Evolutionary conservation across 1,140 invertebrate species (phyloP).

Genomic region (Drosophila nigrodunni): DNA sequence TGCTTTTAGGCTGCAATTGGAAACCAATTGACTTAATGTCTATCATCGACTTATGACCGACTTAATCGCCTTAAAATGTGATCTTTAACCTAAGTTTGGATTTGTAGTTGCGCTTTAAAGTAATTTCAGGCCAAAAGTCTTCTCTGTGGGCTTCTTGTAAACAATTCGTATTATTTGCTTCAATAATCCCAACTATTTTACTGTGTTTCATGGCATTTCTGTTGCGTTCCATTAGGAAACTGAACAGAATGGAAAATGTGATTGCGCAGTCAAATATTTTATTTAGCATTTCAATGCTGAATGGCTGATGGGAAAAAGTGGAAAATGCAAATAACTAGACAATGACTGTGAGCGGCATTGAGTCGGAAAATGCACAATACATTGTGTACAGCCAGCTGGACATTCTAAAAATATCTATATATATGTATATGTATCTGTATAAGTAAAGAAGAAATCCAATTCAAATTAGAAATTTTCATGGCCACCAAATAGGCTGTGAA

Average conservation of each 20-base stretch:
- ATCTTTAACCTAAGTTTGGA: constrained; percentile 12
- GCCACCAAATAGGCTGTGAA: constrained; percentile 10
- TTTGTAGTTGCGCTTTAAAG: constrained; percentile 5
- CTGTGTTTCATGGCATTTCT: too few species aligned
- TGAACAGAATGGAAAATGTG: constrained; percentile 12
- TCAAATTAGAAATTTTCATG: constrained; percentile 21
- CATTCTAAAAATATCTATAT: constrained; percentile 13
- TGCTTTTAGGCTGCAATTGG: constrained; percentile 28
- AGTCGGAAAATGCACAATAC: constrained; percentile 45
- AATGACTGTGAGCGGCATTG: constrained; percentile 20
- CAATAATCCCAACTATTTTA: constrained; percentile 24
- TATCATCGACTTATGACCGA: constrained; percentile 24
- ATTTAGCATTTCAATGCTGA: constrained; percentile 24
- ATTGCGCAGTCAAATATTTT: constrained; percentile 8
- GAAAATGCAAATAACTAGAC: constrained; percentile 28
- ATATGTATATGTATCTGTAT: too few species aligned
- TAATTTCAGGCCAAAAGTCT: not conserved
- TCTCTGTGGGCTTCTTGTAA: not conserved
- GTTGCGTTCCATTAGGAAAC: not conserved
- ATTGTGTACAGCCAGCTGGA: not conserved
- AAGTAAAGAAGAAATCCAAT: not conserved
- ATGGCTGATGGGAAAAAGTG: constrained; percentile 4
- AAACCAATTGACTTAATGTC: constrained; percentile 45
- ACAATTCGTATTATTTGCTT: constrained; percentile 13
- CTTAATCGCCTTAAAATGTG: constrained; percentile 21